Conservation (phyloP, 1,140 invertebrate species). For the Amyelois transitella region DNA sequence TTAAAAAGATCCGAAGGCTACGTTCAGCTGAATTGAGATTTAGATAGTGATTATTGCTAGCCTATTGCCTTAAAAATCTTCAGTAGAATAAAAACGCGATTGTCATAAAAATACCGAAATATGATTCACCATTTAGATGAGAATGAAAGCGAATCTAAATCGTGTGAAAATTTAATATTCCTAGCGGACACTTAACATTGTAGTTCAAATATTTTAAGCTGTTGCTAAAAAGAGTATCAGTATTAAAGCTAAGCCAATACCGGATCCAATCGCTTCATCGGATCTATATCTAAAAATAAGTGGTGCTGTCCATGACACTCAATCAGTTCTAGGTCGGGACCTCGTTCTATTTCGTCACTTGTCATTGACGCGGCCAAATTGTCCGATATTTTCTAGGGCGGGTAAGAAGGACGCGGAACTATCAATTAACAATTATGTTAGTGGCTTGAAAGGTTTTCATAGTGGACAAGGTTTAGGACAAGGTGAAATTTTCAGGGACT, state of each 20-base stretch:
- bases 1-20: too few relatives aligned
- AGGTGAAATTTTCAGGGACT: neutral
- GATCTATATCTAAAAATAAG: neutral
- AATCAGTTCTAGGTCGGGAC: conserved; percentile 1
- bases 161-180: too few relatives aligned
- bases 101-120: too few relatives aligned
- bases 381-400: neutral
- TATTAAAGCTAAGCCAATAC: neutral
- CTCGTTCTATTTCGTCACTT: conserved; percentile 1
- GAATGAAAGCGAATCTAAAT: too few relatives aligned
- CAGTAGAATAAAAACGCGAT: too few relatives aligned
- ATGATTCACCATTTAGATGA: too few relatives aligned
- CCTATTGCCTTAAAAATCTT: too few relatives aligned
- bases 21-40: too few relatives aligned
- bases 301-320: conserved; percentile 1
- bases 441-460: neutral
- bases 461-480: neutral
- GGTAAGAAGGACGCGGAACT: neutral
- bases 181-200: too few relatives aligned
- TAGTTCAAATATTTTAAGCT: too few relatives aligned
- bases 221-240: neutral
- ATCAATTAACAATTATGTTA: neutral
- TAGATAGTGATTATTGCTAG: too few relatives aligned
- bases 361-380: neutral
- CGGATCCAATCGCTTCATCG: too few relatives aligned